These are phyloP conservation scores for Apistogramma diplotaenia DNA, from an alignment of 2,113 vertebrate species.

Conservation along the genomic window DNA sequence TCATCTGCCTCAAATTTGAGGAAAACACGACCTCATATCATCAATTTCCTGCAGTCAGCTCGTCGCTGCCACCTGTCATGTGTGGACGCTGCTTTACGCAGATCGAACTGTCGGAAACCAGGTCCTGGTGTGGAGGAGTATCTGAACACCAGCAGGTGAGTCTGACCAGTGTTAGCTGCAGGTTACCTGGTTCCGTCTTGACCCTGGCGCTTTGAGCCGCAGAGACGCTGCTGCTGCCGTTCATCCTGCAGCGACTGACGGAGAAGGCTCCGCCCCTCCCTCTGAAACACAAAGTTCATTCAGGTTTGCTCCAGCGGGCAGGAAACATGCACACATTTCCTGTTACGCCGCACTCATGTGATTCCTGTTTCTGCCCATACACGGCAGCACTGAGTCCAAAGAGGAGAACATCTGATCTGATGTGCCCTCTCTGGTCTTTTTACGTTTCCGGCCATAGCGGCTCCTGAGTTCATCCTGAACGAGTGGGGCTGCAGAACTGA, in stretches of 20 bases:
- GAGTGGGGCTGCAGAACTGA: too few species aligned
- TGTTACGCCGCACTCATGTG: accelerated
- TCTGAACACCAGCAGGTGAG: not conserved
- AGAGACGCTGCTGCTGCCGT: slow-evolving; percentile 74
- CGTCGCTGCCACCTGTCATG: not conserved
- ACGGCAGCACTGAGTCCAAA: not conserved
- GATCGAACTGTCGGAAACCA: too few species aligned
- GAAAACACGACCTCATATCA: too few species aligned
- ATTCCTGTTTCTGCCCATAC: not conserved
- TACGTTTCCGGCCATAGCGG: too few species aligned
- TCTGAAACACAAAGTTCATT: not conserved
- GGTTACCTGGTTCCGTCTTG: slow-evolving; percentile 62
- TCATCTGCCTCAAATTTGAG: too few species aligned
- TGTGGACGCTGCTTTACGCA: not conserved
- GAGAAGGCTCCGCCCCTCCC: slow-evolving; percentile 38
- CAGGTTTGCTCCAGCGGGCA: not conserved
- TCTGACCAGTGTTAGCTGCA: not conserved
- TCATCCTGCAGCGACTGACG: slow-evolving; percentile 68
- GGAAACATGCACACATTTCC: not conserved
- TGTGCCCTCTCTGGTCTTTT: not conserved
- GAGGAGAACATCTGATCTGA: not conserved
- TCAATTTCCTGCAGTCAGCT: not conserved
- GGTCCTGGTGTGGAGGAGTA: not conserved
- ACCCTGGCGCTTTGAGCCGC: slow-evolving; percentile 54
- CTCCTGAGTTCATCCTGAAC: not conserved